Evolutionary conservation across 2,113 vertebrate genomes (phyloP).

Genomic region (Rhea americana): DNA sequence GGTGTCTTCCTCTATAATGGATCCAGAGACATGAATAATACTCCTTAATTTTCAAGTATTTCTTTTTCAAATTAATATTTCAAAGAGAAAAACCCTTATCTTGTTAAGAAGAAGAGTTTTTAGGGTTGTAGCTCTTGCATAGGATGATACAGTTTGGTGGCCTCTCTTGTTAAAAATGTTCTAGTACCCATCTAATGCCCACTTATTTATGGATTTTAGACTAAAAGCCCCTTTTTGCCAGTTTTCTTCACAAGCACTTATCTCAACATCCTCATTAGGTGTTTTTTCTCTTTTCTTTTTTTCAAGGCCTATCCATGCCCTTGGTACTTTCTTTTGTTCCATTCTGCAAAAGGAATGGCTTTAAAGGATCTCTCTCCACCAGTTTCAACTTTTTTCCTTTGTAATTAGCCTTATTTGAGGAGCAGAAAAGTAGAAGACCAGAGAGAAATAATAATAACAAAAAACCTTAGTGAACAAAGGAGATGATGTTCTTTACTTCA

Average conservation of each 20-base stretch:
- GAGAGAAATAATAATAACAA: conserved; percentile 77
- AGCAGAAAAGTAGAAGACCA: conserved; percentile 82
- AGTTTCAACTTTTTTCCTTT: conserved; percentile 80
- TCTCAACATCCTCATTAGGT: conserved; percentile 86
- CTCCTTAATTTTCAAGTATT: conserved; percentile 83
- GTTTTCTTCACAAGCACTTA: conserved; percentile 86
- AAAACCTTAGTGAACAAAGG: conserved; percentile 77
- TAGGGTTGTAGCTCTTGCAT: conserved; percentile 70
- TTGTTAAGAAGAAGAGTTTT: conserved; percentile 74
- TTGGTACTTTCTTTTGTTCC: conserved; percentile 84
- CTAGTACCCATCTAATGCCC: conserved; percentile 82
- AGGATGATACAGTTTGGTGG: conserved; percentile 76
- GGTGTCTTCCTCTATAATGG: conserved; percentile 68
- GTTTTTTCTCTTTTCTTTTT: conserved; percentile 83
- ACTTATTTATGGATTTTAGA: conserved; percentile 84
- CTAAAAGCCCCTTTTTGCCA: conserved; percentile 86
- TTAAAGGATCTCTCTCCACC: conserved; percentile 84
- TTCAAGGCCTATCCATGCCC: conserved; percentile 78
- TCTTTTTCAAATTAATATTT: conserved; percentile 79
- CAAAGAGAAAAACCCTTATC: conserved; percentile 73
- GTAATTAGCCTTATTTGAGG: conserved; percentile 86
- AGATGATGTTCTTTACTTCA: conserved; percentile 79
- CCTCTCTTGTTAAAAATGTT: conserved; percentile 82
- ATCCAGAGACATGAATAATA: conserved; percentile 79
- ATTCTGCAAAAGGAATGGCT: conserved; percentile 82